These are phyloP conservation scores for Phyto melanocephala DNA, from an alignment of 2,888 invertebrate genomes.

Conservation along the genomic window DNA sequence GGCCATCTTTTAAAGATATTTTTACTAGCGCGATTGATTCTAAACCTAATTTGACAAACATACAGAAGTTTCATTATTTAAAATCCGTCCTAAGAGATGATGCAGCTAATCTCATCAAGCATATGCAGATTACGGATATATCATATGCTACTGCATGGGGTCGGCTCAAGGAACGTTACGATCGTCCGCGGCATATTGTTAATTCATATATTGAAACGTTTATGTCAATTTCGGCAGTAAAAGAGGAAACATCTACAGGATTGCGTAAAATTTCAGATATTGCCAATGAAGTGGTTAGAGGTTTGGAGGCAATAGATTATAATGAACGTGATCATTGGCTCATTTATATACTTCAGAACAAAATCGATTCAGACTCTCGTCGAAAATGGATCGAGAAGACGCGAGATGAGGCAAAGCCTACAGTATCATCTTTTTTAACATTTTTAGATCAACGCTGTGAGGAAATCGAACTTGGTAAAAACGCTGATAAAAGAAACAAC, in stretches of 20 bases:
- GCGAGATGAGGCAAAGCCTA: background rate
- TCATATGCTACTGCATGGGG: slow-evolving; percentile 18
- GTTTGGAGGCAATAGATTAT: slow-evolving; percentile 1
- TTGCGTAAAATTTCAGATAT: slow-evolving; percentile 6
- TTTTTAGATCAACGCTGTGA: slow-evolving; percentile 18
- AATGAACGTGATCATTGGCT: background rate
- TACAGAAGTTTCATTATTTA: slow-evolving; percentile 17
- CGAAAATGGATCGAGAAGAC: background rate
- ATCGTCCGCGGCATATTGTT: slow-evolving; percentile 12
- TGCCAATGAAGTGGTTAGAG: slow-evolving; percentile 4
- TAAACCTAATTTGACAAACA: background rate
- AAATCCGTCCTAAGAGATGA: background rate
- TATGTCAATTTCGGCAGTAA: background rate
- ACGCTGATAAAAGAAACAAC: background rate
- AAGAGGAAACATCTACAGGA: background rate
- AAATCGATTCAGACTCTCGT: slow-evolving; percentile 6
- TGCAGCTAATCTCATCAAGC: background rate
- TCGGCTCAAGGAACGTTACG: slow-evolving; percentile 8
- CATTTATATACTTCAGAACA: background rate
- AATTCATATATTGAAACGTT: slow-evolving; percentile 31
- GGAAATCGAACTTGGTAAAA: slow-evolving; percentile 3
- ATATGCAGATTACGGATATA: background rate
- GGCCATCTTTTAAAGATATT: slow-evolving; percentile 16
- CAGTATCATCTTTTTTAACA: background rate
- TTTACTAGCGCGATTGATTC: slow-evolving; percentile 6